Percentiles rank a stretch among this genome's conserved stretches.
Conservation (phyloP, 2,113 vertebrate genomes). For the Antechinus flavipes region DNA sequence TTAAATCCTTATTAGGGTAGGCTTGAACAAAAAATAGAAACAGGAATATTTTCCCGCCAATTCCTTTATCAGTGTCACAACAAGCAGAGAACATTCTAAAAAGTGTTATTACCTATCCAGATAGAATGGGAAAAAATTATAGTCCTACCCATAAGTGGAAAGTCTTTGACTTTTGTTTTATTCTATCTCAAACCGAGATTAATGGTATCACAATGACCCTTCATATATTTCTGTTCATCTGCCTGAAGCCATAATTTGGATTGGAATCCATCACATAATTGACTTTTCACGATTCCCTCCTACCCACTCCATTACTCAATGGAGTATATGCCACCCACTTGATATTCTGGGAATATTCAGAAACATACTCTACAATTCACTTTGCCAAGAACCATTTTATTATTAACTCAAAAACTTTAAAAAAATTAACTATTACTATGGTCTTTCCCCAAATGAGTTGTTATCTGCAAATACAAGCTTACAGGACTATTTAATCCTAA, state of each 20-base stretch:
- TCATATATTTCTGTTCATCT: not conserved
- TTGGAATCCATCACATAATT: not conserved
- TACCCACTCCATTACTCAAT: not conserved
- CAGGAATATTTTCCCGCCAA: not conserved
- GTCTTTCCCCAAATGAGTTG: not conserved
- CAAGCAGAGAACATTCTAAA: not conserved
- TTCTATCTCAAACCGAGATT: not conserved
- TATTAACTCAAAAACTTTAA: not conserved
- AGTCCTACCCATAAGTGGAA: not conserved
- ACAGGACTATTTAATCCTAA: not conserved
- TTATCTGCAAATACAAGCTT: not conserved
- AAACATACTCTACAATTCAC: not conserved
- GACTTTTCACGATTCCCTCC: not conserved
- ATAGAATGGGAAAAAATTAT: not conserved
- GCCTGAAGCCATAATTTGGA: not conserved
- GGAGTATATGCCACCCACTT: not conserved
- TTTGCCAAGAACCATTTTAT: not conserved
- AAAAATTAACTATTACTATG: not conserved
- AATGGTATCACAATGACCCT: not conserved
- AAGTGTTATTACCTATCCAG: not conserved
- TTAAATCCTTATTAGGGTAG: not conserved
- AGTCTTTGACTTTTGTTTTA: not conserved
- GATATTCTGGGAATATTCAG: not conserved
- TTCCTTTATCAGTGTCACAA: not conserved
- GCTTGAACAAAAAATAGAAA: not conserved